Conservation (phyloP, 2,113 vertebrate species). For the Gymnocephalus cernua region DNA sequence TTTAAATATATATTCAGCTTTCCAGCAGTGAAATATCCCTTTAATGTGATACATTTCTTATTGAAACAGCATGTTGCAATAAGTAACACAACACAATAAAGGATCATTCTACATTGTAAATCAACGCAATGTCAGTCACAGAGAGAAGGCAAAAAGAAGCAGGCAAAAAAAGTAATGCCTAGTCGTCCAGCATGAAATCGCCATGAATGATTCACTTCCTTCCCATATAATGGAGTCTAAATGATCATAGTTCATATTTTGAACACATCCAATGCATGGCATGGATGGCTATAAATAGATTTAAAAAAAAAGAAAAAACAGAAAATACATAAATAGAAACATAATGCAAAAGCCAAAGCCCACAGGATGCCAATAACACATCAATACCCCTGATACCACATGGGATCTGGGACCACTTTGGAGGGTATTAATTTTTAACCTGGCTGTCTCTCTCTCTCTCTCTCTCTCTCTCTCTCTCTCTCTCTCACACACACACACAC, state of each 20-base stretch:
- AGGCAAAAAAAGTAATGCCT: no score
- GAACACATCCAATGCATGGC: constrained; percentile 4
- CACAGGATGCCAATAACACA: constrained; percentile 70
- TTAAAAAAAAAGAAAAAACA: constrained; percentile 16
- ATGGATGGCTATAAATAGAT: constrained; percentile 54
- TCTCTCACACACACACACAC: no score
- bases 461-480: no score
- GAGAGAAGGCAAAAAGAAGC: neutral
- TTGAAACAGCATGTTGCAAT: neutral
- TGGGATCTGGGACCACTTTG: constrained; percentile 71
- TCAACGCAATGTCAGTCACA: neutral
- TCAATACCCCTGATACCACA: constrained; percentile 67
- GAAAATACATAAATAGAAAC: constrained; percentile 68
- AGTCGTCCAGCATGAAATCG: constrained; percentile 3
- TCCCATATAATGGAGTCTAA: constrained; percentile 9
- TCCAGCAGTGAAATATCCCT: no score
- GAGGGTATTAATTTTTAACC: constrained; percentile 61
- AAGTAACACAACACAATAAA: neutral
- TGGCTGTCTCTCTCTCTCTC: neutral
- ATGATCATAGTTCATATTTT: constrained; percentile 18
- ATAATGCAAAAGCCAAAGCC: constrained; percentile 61
- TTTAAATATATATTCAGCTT: no score
- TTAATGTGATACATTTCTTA: neutral
- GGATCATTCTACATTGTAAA: neutral
- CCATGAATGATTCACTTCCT: constrained; percentile 13